Evolutionary conservation across 2,797 vertebrate species (phyloP).

Genomic region (Macropodus opercularis): DNA sequence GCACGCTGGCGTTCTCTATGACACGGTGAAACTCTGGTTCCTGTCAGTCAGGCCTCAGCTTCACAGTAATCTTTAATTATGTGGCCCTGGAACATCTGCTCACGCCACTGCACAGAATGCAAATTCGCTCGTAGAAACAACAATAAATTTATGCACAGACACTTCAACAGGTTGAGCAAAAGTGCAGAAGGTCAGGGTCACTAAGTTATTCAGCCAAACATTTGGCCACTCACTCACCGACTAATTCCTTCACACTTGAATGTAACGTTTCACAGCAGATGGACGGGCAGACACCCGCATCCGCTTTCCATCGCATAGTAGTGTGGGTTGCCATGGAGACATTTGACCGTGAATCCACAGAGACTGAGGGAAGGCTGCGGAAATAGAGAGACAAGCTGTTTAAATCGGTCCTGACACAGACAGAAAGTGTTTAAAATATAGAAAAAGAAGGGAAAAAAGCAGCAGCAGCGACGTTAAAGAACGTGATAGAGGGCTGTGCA

Average conservation of each 20-base stretch:
- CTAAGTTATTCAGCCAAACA: neutral
- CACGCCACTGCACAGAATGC: neutral
- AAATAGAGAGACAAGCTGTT: conserved; percentile 27
- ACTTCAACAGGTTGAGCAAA: conserved; percentile 10
- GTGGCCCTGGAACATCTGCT: neutral
- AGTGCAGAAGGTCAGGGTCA: conserved; percentile 4
- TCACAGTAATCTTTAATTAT: neutral
- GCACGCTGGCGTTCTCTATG: too few species aligned
- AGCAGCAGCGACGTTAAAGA: conserved; percentile 13
- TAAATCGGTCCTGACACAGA: conserved; percentile 38
- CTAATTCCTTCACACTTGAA: conserved; percentile 6
- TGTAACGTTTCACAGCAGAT: conserved; percentile 26
- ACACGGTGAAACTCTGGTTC: neutral
- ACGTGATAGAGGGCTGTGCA: conserved; percentile 47
- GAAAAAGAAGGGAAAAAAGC: conserved; percentile 17
- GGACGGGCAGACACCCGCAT: conserved; percentile 41
- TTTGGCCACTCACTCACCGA: neutral
- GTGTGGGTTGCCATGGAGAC: conserved; percentile 70
- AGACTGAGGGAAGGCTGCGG: conserved; percentile 19
- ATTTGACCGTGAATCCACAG: conserved; percentile 31
- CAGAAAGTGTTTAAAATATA: conserved; percentile 16
- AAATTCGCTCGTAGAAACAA: too few species aligned
- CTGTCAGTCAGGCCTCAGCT: too few species aligned
- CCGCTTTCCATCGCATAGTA: conserved; percentile 27
- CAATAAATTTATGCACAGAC: neutral